A percentile compares a stretch with the other conserved stretches of the same genome.
phyloP scores from a whole-genome alignment of 1,140 invertebrate genomes.

The Trachymyrmex septentrionalis region DNA sequence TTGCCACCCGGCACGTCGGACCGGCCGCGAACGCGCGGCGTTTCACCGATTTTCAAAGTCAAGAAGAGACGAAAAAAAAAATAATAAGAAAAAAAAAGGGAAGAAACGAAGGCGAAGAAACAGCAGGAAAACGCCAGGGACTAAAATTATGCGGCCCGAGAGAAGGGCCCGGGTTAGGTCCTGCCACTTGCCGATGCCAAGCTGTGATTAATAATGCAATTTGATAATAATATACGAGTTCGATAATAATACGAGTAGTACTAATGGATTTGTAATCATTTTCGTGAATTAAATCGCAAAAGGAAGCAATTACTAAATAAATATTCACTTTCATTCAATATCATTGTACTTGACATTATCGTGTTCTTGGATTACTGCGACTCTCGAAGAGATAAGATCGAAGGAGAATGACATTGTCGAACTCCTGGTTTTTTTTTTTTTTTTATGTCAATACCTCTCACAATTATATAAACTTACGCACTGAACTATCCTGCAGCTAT shows the following conservation, averaged over 20 bases:
- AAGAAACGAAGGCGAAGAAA: too few relatives aligned
- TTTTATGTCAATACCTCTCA: not conserved
- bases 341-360: too few relatives aligned
- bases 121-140: not conserved
- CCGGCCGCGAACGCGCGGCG: conserved; percentile 46
- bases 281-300: too few relatives aligned
- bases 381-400: not conserved
- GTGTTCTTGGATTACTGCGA: too few relatives aligned
- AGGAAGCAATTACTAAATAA: too few relatives aligned
- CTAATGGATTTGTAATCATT: not conserved
- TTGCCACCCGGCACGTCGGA: conserved; percentile 62
- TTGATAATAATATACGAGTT: too few relatives aligned
- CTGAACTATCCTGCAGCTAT: not conserved
- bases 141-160: conserved; percentile 34
- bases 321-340: too few relatives aligned
- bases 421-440: not conserved
- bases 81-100: not conserved
- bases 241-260: too few relatives aligned
- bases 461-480: not conserved
- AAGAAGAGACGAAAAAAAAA: too few relatives aligned
- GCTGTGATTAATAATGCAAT: conserved; percentile 31
- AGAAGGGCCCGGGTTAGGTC: not conserved
- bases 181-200: not conserved
- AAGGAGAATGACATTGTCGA: not conserved
- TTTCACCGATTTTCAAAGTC: conserved; percentile 59